Base-by-base conservation (phyloP, 2,113 vertebrate species). In the Abramis brama region DNA sequence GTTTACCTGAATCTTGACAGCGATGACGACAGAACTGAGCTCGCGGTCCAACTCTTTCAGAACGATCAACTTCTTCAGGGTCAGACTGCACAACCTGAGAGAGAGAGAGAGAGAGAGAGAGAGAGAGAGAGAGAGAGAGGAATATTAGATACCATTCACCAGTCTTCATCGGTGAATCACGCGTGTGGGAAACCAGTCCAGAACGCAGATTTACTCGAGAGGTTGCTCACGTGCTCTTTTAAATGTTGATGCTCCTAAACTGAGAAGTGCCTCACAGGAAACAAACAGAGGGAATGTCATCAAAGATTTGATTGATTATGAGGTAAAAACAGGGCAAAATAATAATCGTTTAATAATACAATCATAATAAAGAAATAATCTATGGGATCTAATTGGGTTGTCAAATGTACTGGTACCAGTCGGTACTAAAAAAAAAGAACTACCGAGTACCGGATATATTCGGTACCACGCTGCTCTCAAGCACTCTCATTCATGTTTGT, bases 1-100 rank as follows among this genome's bases (percentile, higher is more conserved):
- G 73, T 79, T 59, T 87, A 93, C 92, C 92, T 95, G 94, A 66
- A 95, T 93, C 91, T 94, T 95, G 0, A 95, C 93, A 50, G 93
- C 94, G 9, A 95, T 94, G 70, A 94, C 89, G 21, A 95, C 84
- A 5, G 92, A 94, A 90, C 88, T 94, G 25, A 95, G 91, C 27
- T 94, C 94, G 50, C 89, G 55, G 88, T 94, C 94, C 80, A 95
- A 86, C 80, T 94, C 93, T 87, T 91, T 91, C 39, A 94, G 57
- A 1, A 94, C 93, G 80, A 91, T 91, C 39, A 95, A 87, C 87
- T 92, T 94, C 89, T 92, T 94, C 79, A 94, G 83, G 0, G 94
- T 94, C 83, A 95, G 90, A 60, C 94, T 91, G 90, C 94, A 95
- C 60, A 94, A 57, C 82, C 92, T 93, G 70, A 12, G 50, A 33